These are phyloP conservation scores for Enchytraeus crypticus DNA, from an alignment of 2,888 invertebrate genomes.

Conservation along the genomic window DNA sequence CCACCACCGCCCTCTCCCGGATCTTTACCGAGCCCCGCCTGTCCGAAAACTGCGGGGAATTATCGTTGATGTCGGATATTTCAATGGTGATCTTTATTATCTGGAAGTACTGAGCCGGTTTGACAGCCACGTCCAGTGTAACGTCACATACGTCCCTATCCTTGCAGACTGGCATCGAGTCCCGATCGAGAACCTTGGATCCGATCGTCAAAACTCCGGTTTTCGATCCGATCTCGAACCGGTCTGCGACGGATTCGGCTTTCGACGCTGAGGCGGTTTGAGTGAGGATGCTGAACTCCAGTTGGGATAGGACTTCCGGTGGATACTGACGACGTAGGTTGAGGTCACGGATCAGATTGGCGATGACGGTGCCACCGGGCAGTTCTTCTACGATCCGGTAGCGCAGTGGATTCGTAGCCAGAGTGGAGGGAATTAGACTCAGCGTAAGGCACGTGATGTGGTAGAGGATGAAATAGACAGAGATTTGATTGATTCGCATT, in stretches of 20 bases:
- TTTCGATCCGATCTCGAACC: conserved; percentile 12
- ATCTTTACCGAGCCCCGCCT: neutral
- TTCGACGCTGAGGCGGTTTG: neutral
- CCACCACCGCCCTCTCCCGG: conserved; percentile 10
- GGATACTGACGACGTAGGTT: conserved; percentile 2
- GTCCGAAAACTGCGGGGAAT: conserved; percentile 22
- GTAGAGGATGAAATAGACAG: too few relatives aligned
- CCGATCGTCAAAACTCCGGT: conserved; percentile 14
- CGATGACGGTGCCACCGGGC: conserved; percentile 9
- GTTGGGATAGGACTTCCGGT: neutral
- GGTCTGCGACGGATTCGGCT: neutral
- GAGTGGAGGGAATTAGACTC: too few relatives aligned
- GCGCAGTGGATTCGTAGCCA: conserved; percentile 3
- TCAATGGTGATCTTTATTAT: conserved; percentile 25
- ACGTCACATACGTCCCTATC: conserved; percentile 9
- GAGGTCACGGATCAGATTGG: conserved; percentile 9
- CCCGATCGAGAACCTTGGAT: conserved; percentile 12
- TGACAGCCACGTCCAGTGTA: conserved; percentile 10
- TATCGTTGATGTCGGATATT: conserved; percentile 27
- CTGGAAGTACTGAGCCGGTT: conserved; percentile 16
- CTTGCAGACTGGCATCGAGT: conserved; percentile 9
- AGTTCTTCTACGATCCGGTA: conserved; percentile 13
- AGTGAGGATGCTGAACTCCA: conserved; percentile 8
- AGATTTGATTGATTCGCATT: too few relatives aligned
- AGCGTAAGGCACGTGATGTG: too few relatives aligned